Conservation (phyloP, 2,113 vertebrate genomes). For the Engystomops pustulosus region DNA sequence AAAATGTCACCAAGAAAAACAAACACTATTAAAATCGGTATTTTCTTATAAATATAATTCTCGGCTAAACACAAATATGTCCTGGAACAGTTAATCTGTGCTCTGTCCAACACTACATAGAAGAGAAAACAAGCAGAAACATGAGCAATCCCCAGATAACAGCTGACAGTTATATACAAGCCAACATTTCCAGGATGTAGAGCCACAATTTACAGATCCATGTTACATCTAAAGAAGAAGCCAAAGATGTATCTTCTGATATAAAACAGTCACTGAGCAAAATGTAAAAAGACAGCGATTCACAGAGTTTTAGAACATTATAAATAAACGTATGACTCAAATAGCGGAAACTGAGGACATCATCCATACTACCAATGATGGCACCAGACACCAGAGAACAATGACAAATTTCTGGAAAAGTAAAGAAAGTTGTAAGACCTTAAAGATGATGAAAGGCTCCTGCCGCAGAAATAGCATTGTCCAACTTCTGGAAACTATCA, state of each 20-base stretch:
- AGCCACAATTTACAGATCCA: neutral
- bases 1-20: neutral
- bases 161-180: constrained; percentile 14
- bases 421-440: neutral
- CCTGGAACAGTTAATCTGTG: constrained; percentile 11
- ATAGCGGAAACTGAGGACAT: neutral
- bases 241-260: constrained; percentile 17
- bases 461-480: neutral
- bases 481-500: neutral
- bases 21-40: neutral
- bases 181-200: neutral
- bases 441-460: neutral
- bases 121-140: constrained; percentile 8
- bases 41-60: neutral
- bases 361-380: neutral
- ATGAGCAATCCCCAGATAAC: constrained; percentile 1
- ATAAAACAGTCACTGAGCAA: constrained; percentile 22
- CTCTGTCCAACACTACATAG: constrained; percentile 19
- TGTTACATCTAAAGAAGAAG: neutral
- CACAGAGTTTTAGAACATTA: neutral
- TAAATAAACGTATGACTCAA: neutral
- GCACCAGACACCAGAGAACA: neutral
- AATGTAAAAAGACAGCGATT: neutral
- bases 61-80: neutral
- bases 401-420: neutral